Evolutionary conservation across 2,888 invertebrate species (phyloP).

Genomic region (Acleris sparsana): DNA sequence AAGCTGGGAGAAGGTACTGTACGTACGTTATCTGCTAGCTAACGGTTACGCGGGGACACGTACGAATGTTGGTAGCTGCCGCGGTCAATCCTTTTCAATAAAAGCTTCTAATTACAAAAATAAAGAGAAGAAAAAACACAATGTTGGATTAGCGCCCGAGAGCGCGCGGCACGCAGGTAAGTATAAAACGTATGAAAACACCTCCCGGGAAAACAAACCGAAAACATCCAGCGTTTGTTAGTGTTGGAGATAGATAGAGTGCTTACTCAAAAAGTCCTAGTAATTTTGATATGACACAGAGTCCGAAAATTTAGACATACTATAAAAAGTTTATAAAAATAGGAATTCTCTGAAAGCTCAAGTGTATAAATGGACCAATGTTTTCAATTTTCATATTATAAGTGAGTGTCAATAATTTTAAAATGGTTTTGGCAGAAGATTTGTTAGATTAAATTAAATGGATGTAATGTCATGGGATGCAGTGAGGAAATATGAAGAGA

Average conservation of each 20-base stretch:
- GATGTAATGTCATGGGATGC: constrained; percentile 65
- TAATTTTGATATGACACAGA: constrained; percentile 71
- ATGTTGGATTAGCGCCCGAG: constrained; percentile 1
- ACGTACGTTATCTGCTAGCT: no score
- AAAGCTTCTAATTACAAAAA: no score
- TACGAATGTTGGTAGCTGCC: no score
- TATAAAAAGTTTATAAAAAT: constrained; percentile 81
- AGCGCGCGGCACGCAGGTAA: constrained; percentile 24
- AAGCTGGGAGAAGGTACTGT: no score
- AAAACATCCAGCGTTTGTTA: constrained; percentile 49
- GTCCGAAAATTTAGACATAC: constrained; percentile 60
- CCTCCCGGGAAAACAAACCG: constrained; percentile 60
- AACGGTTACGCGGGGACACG: no score
- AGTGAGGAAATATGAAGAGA: constrained; percentile 43
- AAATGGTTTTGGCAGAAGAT: constrained; percentile 43
- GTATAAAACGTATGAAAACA: constrained; percentile 47
- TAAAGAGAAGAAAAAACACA: no score
- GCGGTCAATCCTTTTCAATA: neutral
- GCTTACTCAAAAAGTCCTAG: constrained; percentile 58
- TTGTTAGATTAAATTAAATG: constrained; percentile 35
- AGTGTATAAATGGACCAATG: constrained; percentile 77
- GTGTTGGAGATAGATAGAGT: constrained; percentile 49
- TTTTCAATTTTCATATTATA: constrained; percentile 53
- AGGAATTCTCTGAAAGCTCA: constrained; percentile 79
- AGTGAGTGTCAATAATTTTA: constrained; percentile 42